Conservation (phyloP, 1,140 invertebrate genomes). For the Diabrotica virgifera region DNA sequence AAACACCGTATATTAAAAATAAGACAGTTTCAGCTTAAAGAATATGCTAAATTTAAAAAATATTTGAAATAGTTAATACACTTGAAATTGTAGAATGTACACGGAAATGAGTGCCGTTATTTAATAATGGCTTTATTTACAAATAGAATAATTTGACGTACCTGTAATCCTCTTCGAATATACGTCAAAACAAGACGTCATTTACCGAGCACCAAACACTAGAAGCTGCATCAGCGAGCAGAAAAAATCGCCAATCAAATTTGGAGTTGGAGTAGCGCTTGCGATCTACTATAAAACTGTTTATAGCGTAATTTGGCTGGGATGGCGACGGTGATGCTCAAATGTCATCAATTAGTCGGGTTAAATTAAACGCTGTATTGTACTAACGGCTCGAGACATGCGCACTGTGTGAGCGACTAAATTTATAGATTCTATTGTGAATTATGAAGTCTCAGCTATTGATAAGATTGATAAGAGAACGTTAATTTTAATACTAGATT, state of each 20-base stretch:
- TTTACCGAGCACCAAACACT: background rate
- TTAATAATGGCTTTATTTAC: too few relatives aligned
- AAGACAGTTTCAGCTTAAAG: too few relatives aligned
- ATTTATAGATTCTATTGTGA: background rate
- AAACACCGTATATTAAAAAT: too few relatives aligned
- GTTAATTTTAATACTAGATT: too few relatives aligned
- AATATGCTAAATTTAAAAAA: too few relatives aligned
- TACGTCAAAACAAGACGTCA: background rate
- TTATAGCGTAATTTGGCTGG: background rate
- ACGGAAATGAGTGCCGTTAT: too few relatives aligned
- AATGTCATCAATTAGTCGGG: conserved; percentile 8
- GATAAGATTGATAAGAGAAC: background rate
- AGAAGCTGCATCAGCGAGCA: background rate
- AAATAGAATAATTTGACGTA: too few relatives aligned
- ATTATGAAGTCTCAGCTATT: background rate
- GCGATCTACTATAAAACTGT: background rate
- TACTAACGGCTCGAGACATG: background rate
- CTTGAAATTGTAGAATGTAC: too few relatives aligned
- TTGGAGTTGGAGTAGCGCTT: background rate
- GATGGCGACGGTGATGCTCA: conserved; percentile 3
- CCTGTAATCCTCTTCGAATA: background rate
- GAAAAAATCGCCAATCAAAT: background rate
- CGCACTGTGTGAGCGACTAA: background rate
- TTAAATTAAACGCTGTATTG: conserved; percentile 8
- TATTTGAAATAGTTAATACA: too few relatives aligned